These are phyloP conservation scores for Graphium colonna DNA, from an alignment of 2,888 invertebrate species.

Conservation along the genomic window DNA sequence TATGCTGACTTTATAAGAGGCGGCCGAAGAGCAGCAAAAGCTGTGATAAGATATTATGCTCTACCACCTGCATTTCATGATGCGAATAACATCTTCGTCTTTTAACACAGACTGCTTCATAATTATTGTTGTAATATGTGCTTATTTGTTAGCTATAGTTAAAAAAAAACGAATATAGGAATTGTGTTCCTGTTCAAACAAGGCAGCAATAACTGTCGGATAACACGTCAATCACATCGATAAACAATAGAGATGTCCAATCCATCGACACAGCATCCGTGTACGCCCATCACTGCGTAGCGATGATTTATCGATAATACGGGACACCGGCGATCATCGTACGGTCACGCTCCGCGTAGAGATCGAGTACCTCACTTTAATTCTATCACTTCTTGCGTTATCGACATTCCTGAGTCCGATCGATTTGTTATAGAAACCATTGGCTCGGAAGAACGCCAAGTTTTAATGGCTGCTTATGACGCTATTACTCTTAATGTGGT, in stretches of 20 bases:
- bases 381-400: conserved; percentile 22
- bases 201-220: background rate
- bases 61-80: too few species aligned
- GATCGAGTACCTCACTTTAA: conserved; percentile 21
- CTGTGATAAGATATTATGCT: too few species aligned
- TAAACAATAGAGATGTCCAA: background rate
- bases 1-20: too few species aligned
- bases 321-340: conserved; percentile 33
- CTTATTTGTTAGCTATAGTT: background rate
- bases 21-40: too few species aligned
- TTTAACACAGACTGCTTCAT: background rate
- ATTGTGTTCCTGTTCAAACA: background rate
- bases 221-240: background rate
- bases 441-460: conserved; percentile 3
- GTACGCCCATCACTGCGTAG: conserved; percentile 19
- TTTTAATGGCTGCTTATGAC: background rate
- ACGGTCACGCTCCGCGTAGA: conserved; percentile 28
- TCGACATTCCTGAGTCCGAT: conserved; percentile 11
- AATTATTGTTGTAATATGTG: background rate
- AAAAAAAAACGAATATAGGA: background rate
- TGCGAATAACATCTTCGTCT: background rate
- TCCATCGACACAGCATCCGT: conserved; percentile 4
- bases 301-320: conserved; percentile 39
- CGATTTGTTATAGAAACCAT: conserved; percentile 16
- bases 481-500: too few species aligned